Base-by-base conservation (phyloP, 2,113 vertebrate species). In the Tor tambroides region DNA sequence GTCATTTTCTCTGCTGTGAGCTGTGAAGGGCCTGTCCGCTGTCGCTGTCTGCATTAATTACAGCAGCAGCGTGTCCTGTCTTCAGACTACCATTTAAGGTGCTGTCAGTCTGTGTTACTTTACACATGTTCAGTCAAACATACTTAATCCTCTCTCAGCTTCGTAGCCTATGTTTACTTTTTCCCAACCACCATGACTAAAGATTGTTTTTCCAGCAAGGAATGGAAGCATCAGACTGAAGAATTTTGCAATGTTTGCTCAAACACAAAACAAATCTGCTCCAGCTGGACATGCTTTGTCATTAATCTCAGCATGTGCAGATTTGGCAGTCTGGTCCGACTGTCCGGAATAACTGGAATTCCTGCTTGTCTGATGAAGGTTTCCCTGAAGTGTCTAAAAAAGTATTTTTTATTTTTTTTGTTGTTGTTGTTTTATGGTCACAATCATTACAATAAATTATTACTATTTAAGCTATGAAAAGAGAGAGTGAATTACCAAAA, bases 211-310 rank as follows among this genome's bases (percentile, higher is more conserved):
- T 54, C 26, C 59, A 78, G 65, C 14, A 67, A 56, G 26, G 38
- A 71, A 80, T 59, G 26, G 23, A 85, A 88, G 76, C 28, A 23
- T 80, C 80, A 41, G 65, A 10, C 49, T 15, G 11, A 49, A 72
- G 41, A 56, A 51, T 80, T 74, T 19, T 61, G 35, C 23, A 84
- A 15, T 84, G 21, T 59, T 80, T 88, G 65, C 65, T 69, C 26
- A 32, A 83, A n/a, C 59, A 35, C 15, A 15, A 83, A 49, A 35
- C 43, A 83, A 54, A 63, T 87, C 54, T 49, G 61, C 32, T 51
- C 72, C 72, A 65, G 86, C 83, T 81, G 41, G 51, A 49, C 65
- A n/a, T 72, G 2, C 23, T 49, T 85, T 65, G 30, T 85, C 26
- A 41, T 59, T 72, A 75, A 26, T 74, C 26, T 30, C 1, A 4